Percentiles rank a stretch among this genome's conserved stretches.
Evolutionary conservation across 2,888 invertebrate genomes (phyloP).

Genomic region (Masnerella sp.): DNA sequence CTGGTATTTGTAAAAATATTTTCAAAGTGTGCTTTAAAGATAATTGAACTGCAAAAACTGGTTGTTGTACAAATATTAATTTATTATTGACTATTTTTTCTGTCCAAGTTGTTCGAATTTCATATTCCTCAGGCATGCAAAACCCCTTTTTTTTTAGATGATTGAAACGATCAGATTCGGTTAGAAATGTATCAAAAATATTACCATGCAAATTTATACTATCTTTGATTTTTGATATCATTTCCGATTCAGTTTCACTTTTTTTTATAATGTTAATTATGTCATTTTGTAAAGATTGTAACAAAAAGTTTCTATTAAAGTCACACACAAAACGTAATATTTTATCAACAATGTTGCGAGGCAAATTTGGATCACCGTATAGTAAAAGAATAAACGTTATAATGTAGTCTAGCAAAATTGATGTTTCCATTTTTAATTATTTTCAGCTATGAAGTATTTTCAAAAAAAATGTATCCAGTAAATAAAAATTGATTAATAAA

Average conservation of each 20-base stretch:
- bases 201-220: slow-evolving; percentile 24
- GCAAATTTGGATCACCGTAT: slow-evolving; percentile 45
- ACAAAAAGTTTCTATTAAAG: slow-evolving; percentile 25
- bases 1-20: slow-evolving; percentile 60
- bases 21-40: slow-evolving; percentile 40
- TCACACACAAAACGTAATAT: slow-evolving; percentile 33
- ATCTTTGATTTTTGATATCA: slow-evolving; percentile 30
- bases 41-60: slow-evolving; percentile 27
- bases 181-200: slow-evolving; percentile 34
- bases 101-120: slow-evolving; percentile 17
- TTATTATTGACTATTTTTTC: slow-evolving; percentile 5
- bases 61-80: slow-evolving; percentile 24
- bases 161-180: slow-evolving; percentile 28
- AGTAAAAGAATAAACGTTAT: slow-evolving; percentile 45
- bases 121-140: slow-evolving; percentile 11
- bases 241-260: slow-evolving; percentile 22
- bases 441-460: slow-evolving; percentile 4
- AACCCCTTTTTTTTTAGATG: slow-evolving; percentile 13
- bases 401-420: slow-evolving; percentile 27
- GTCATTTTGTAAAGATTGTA: slow-evolving; percentile 43
- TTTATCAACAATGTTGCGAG: slow-evolving; percentile 45
- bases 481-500: not conserved
- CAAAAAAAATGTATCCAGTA: no score
- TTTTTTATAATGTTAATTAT: slow-evolving; percentile 32
- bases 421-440: slow-evolving; percentile 15